Evolutionary conservation across 2,797 vertebrate genomes (phyloP), one percentile per base, ranked within the genome.

Genomic region (Oreochromis grahami): DNA sequence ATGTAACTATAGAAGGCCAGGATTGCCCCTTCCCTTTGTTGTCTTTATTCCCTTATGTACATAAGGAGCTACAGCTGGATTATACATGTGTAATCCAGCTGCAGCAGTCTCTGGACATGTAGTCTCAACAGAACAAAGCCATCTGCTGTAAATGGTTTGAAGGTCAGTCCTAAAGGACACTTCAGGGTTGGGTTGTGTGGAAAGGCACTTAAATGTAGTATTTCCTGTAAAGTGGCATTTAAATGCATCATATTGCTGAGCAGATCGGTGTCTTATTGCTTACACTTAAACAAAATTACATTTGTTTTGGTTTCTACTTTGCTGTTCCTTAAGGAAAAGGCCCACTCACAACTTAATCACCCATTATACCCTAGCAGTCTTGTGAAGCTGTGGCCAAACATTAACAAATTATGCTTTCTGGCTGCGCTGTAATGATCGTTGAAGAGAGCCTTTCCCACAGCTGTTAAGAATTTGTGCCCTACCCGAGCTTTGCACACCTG

Each of bases 401-500:
- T 93, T 96, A 95, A 96, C 94, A 88, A 86, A 92, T 77, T 52
- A 85, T 91, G 89, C 81, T 89, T 92, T 89, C 81, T 89, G 34
- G 72, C 76, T 89, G 72, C 48, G 84, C 90, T 89, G 76, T 92
- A 95, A 95, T 93, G 86, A 90, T 88, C 45, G 87, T 88, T 38
- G 88, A 90, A 86, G 91, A 91, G 56, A 88, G 91, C 36, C 93
- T 97, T 98, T 98, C 97, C 96, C 97, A 97, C 93, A 92, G 91
- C 91, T 91, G 89, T 93, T 95, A 84, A 91, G 94, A 89, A 83
- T 95, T 93, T 89, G 12, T 93, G 84, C 36, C 92, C 78, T 78
- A 90, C 92, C 84, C 92, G 1, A 90, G 95, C 26, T 98, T 98
- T 97, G 95, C 97, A 98, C 97, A 96, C 95, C 93, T 95, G 76